phyloP scores from a whole-genome alignment of 2,113 vertebrate genomes.

The Amblyornis subalaris region DNA sequence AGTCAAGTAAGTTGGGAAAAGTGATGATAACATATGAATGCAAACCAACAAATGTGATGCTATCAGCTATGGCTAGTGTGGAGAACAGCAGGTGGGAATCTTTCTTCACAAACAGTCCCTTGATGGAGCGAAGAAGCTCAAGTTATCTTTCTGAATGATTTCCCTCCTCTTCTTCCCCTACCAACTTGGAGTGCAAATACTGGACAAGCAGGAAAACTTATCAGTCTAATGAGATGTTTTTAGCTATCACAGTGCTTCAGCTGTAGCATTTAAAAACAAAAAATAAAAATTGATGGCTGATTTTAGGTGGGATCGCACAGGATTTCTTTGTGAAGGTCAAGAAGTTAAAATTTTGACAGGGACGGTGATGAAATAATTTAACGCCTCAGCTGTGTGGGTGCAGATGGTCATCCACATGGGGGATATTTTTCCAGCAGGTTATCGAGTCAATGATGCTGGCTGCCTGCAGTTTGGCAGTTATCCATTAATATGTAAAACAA shows the following conservation, averaged over 20 bases:
- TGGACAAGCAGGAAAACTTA: neutral
- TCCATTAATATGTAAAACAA: slow-evolving; percentile 54
- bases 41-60: neutral
- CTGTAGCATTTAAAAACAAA: neutral
- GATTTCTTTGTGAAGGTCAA: slow-evolving; percentile 46
- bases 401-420: slow-evolving; percentile 60
- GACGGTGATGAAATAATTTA: slow-evolving; percentile 51
- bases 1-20: neutral
- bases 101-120: neutral
- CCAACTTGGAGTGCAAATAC: neutral
- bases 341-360: slow-evolving; percentile 61
- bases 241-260: neutral
- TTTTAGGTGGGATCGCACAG: neutral
- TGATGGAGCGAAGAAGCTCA: neutral
- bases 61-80: neutral
- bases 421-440: slow-evolving; percentile 60
- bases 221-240: neutral
- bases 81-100: neutral
- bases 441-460: slow-evolving; percentile 49
- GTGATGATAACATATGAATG: neutral
- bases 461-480: slow-evolving; percentile 48
- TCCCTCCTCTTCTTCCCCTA: neutral
- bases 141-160: neutral
- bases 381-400: slow-evolving; percentile 35
- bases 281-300: neutral